phyloP scores from a whole-genome alignment of 2,113 vertebrate species.

The Dicrurus megarhynchus region DNA sequence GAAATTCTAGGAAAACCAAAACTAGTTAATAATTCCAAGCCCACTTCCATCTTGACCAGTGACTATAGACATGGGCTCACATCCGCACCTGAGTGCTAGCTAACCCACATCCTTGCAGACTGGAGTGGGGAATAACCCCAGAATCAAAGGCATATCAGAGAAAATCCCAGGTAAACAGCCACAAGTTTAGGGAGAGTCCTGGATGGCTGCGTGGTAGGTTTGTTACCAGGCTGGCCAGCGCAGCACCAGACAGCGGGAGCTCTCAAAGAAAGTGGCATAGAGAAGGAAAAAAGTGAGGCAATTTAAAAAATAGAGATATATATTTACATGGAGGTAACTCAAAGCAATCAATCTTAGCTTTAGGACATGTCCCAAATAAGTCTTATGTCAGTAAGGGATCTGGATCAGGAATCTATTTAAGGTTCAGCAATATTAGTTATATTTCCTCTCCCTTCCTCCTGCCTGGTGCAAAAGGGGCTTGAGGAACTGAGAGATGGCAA shows the following conservation, averaged over 20 bases:
- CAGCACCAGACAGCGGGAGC: background rate
- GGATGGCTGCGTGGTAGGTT: accelerated
- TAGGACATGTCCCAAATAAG: background rate
- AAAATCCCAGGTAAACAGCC: background rate
- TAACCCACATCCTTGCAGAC: background rate
- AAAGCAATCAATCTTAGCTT: background rate
- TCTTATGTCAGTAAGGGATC: background rate
- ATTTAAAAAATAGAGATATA: background rate
- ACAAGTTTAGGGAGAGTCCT: background rate
- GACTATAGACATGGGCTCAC: background rate
- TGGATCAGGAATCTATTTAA: background rate
- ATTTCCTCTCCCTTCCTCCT: background rate
- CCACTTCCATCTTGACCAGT: background rate
- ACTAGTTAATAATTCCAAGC: background rate
- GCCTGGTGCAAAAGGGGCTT: background rate
- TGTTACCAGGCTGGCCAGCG: background rate
- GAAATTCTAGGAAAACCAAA: background rate
- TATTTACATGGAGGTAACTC: background rate
- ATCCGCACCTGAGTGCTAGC: background rate
- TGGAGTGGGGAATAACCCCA: background rate
- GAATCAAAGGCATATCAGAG: accelerated
- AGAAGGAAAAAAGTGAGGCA: background rate
- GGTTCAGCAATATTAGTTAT: background rate
- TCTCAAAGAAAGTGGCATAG: background rate
- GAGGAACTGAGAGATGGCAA: background rate